Percentiles rank a stretch among this genome's conserved stretches.
Evolutionary conservation across 2,797 vertebrate genomes (phyloP).

Genomic region (Scolopax bukidnonensis): DNA sequence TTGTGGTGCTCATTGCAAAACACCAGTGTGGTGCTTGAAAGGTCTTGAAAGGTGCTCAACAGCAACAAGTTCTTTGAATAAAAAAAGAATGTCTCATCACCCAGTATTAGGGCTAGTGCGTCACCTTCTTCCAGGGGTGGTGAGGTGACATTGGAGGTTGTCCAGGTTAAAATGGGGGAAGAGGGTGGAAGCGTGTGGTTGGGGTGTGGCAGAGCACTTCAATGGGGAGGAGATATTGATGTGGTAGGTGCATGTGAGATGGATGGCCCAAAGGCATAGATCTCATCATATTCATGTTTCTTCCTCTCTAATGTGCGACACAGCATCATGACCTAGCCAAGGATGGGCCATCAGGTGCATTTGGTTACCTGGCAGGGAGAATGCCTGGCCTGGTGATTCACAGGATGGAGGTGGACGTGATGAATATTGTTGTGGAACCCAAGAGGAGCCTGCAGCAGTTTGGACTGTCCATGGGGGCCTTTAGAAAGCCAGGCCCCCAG

Average conservation of each 20-base stretch:
- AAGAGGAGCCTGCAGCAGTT: neutral
- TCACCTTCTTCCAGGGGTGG: neutral
- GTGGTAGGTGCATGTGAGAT: neutral
- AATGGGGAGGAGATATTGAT: neutral
- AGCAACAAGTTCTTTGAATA: neutral
- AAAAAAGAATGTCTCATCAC: neutral
- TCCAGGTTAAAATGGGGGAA: neutral
- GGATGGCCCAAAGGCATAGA: neutral
- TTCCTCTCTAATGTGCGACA: neutral
- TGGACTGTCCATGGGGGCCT: neutral
- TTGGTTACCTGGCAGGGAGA: neutral
- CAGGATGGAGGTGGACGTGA: neutral
- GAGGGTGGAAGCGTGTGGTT: neutral
- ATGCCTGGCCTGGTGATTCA: neutral
- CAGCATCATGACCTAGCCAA: neutral
- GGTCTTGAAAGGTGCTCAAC: neutral
- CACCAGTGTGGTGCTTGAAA: rapidly evolving
- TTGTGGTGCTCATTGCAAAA: neutral
- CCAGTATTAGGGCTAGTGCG: neutral
- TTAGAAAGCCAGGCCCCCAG: neutral
- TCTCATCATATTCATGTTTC: neutral
- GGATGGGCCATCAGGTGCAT: neutral
- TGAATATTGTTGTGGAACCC: neutral
- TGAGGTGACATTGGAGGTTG: neutral
- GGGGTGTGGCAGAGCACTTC: neutral